A percentile compares a stretch with the other conserved stretches of the same genome.
These are phyloP conservation scores for Drosophila triauraria DNA, from an alignment of 1,140 invertebrate genomes.

Conservation along the genomic window DNA sequence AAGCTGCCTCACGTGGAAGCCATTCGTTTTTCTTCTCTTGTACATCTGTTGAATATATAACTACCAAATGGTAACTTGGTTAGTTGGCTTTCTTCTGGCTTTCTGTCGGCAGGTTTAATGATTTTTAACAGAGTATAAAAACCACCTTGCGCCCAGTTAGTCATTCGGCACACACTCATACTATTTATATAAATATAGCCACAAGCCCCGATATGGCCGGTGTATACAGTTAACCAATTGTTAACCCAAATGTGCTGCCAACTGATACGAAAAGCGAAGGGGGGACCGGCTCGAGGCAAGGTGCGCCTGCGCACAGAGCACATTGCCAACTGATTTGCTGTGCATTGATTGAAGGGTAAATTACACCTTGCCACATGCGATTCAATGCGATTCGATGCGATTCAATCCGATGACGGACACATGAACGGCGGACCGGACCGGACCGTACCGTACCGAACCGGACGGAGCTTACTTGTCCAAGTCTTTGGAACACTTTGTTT, in stretches of 20 bases:
- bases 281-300: conserved; percentile 13
- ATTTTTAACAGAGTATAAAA: conserved; percentile 61
- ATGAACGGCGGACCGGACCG: conserved; percentile 17
- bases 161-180: conserved; percentile 60
- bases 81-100: conserved; percentile 42
- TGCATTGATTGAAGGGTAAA: conserved; percentile 82
- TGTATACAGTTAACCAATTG: conserved; percentile 77
- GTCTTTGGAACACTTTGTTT: conserved; percentile 15
- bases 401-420: conserved; percentile 47
- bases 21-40: neutral
- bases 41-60: conserved; percentile 25
- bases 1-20: conserved; percentile 8
- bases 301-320: conserved; percentile 66
- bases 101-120: conserved; percentile 35
- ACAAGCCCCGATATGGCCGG: conserved; percentile 59
- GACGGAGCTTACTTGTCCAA: conserved; percentile 12
- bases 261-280: conserved; percentile 55
- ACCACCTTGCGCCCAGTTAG: conserved; percentile 80
- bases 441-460: neutral
- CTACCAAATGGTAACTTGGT: conserved; percentile 18
- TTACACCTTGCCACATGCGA: conserved; percentile 81
- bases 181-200: conserved; percentile 41
- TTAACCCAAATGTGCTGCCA: conserved; percentile 83
- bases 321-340: conserved; percentile 82
- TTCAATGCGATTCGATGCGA: conserved; percentile 64